A percentile compares a stretch with the other conserved stretches of the same genome.
Evolutionary conservation across 2,113 vertebrate genomes (phyloP).

Genomic region (Prolemur simus): DNA sequence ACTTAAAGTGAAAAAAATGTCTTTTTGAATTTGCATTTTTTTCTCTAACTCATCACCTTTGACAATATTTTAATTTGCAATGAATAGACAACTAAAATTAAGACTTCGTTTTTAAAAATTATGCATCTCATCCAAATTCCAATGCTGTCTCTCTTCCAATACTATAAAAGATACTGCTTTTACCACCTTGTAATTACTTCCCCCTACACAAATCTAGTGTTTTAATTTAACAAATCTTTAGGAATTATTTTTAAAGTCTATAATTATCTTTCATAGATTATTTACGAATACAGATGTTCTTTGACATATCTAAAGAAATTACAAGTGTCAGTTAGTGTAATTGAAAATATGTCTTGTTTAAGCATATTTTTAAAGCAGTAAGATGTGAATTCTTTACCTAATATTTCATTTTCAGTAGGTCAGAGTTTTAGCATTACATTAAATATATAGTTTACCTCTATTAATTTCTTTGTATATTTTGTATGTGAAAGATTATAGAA

Average conservation of each 20-base stretch:
- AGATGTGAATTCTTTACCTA: neutral
- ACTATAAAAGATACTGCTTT: neutral
- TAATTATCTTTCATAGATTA: neutral
- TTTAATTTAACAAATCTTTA: neutral
- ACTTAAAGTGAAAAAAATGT: neutral
- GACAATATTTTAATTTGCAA: neutral
- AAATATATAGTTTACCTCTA: neutral
- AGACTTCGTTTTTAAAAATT: neutral
- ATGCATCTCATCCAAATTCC: neutral
- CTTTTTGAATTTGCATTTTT: neutral
- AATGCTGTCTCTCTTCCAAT: neutral
- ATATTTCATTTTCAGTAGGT: neutral
- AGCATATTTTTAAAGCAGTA: neutral
- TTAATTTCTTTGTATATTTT: neutral
- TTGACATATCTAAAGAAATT: neutral
- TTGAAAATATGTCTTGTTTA: neutral
- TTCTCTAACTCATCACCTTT: neutral
- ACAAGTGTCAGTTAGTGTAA: neutral
- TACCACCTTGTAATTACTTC: accelerated
- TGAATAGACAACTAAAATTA: neutral
- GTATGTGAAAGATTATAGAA: neutral
- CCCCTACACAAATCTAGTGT: neutral
- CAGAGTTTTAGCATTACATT: neutral
- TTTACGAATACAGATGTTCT: neutral
- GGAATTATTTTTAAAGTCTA: neutral